Conservation (phyloP, 1,140 invertebrate genomes). For the Penaeus chinensis region DNA sequence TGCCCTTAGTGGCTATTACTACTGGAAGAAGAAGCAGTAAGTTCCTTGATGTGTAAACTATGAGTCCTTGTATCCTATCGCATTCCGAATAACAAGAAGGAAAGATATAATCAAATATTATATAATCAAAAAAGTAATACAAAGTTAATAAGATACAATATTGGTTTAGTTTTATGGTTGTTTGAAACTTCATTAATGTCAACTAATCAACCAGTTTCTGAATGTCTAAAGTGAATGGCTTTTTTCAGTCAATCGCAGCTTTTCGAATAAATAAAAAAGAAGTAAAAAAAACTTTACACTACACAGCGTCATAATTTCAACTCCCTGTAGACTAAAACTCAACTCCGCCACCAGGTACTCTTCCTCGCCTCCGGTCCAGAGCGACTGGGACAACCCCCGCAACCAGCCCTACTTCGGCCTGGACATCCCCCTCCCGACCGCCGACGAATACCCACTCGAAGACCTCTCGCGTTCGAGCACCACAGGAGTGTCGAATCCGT, state of each 20-base stretch:
- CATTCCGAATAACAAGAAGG: background rate
- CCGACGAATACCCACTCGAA: background rate
- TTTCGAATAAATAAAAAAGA: no score
- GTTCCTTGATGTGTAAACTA: background rate
- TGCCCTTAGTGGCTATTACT: conserved; percentile 27
- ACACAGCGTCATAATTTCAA: background rate
- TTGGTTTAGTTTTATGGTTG: no score
- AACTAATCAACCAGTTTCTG: no score
- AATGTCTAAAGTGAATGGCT: no score
- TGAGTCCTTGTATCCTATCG: background rate
- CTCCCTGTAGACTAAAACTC: background rate
- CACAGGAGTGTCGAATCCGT: background rate
- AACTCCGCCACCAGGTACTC: background rate
- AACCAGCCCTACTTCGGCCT: conserved; percentile 21
- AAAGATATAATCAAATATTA: no score
- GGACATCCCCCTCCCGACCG: conserved; percentile 1
- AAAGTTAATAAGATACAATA: no score
- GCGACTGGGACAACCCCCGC: conserved; percentile 21
- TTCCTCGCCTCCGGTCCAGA: background rate
- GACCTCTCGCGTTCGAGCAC: background rate
- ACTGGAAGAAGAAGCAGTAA: conserved; percentile 42
- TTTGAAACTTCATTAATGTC: no score
- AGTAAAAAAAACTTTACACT: no score
- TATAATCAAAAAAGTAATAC: no score
- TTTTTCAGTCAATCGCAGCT: no score